phyloP scores from a whole-genome alignment of 1,140 invertebrate species.

The Drosophila fuyamai region DNA sequence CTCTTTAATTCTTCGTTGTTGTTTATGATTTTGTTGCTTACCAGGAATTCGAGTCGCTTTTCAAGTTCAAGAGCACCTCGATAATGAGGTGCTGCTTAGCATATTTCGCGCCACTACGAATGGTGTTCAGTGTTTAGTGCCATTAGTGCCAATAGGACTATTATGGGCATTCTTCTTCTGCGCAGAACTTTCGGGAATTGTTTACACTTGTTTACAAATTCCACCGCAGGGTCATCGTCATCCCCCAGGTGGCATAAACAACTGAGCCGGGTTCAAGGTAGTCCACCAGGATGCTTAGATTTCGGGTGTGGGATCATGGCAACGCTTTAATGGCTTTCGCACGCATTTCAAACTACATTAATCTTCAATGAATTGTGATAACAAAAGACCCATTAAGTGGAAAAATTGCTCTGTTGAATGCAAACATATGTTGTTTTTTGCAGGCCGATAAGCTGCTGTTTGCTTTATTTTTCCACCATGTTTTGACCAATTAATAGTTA shows the following conservation, averaged over 20 bases:
- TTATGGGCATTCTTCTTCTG: slow-evolving; percentile 39
- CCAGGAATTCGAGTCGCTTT: slow-evolving; percentile 64
- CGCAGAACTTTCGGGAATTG: slow-evolving; percentile 63
- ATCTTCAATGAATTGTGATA: not conserved
- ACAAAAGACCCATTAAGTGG: slow-evolving; percentile 9
- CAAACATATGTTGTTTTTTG: slow-evolving; percentile 2
- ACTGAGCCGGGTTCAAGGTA: not conserved
- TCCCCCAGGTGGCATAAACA: not conserved
- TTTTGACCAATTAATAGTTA: too few relatives aligned
- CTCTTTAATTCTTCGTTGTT: slow-evolving; percentile 38
- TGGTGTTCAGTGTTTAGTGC: not conserved
- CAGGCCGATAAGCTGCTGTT: not conserved
- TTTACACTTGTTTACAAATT: slow-evolving; percentile 46
- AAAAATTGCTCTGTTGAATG: slow-evolving; percentile 8
- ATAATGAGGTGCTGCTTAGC: slow-evolving; percentile 26
- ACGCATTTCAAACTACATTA: slow-evolving; percentile 4
- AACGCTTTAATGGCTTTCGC: not conserved
- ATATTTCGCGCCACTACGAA: slow-evolving; percentile 22
- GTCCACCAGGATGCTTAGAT: not conserved
- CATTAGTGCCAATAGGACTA: slow-evolving; percentile 19
- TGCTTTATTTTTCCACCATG: not conserved
- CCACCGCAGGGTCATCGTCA: slow-evolving; percentile 1
- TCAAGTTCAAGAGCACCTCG: slow-evolving; percentile 72
- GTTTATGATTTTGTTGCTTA: slow-evolving; percentile 55
- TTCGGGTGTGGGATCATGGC: not conserved